Conservation (phyloP, 2,113 vertebrate species). For the Heterotilapia buettikoferi region DNA sequence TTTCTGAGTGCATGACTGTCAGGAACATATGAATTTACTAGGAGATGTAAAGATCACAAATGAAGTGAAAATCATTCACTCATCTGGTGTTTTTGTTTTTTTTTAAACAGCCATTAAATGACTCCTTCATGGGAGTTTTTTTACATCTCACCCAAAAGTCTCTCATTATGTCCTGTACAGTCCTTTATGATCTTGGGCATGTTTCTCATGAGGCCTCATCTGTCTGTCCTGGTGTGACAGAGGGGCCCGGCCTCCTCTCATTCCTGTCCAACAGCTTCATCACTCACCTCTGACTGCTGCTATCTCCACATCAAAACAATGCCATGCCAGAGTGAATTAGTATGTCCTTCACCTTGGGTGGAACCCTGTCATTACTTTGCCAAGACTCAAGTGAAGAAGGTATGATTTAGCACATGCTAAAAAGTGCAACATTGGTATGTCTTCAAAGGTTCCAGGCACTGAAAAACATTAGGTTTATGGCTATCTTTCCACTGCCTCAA, state of each 20-base stretch:
- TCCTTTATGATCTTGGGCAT: conserved; percentile 50
- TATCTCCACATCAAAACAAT: conserved; percentile 58
- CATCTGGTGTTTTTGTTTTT: conserved; percentile 2
- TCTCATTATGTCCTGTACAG: conserved; percentile 58
- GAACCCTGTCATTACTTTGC: conserved; percentile 52
- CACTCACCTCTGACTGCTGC: conserved; percentile 48
- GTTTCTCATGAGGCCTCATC: conserved; percentile 51
- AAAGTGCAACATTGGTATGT: conserved; percentile 38
- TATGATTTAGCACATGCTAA: conserved; percentile 52
- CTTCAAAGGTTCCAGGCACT: conserved; percentile 19
- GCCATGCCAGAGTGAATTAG: conserved; percentile 48
- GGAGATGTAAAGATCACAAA: conserved; percentile 51
- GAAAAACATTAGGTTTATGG: neutral
- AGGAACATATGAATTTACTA: neutral
- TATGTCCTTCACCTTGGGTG: conserved; percentile 61
- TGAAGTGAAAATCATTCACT: conserved; percentile 50
- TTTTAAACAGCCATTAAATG: conserved; percentile 51
- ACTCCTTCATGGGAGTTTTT: conserved; percentile 49
- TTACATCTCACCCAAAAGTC: conserved; percentile 1
- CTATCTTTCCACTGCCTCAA: neutral
- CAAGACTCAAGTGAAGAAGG: conserved; percentile 8
- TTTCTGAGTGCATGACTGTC: conserved; percentile 21
- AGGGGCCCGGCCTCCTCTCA: conserved; percentile 46
- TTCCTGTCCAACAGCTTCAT: conserved; percentile 56
- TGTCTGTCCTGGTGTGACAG: conserved; percentile 58